Percentiles rank a stretch among this genome's conserved stretches.
phyloP scores from a whole-genome alignment of 2,797 vertebrate genomes.

The Pseudopleuronectes americanus region DNA sequence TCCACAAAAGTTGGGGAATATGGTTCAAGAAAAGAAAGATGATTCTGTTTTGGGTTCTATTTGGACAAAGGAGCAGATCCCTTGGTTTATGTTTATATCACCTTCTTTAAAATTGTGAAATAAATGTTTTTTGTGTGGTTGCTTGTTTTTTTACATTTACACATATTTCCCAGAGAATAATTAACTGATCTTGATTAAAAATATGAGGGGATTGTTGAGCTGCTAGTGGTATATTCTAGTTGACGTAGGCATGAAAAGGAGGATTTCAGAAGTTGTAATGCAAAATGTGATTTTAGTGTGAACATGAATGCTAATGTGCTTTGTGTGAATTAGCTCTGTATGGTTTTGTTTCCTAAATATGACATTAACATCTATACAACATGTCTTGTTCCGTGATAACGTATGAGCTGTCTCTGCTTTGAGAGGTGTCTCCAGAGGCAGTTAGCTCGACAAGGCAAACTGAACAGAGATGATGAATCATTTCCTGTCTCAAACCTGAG shows the following conservation, averaged over 20 bases:
- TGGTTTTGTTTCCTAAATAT: not conserved
- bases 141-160: too few species aligned
- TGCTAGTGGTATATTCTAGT: not conserved
- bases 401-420: conserved; percentile 30
- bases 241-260: conserved; percentile 5
- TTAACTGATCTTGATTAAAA: too few species aligned
- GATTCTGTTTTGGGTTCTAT: too few species aligned
- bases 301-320: not conserved
- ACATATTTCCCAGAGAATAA: too few species aligned
- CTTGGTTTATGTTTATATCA: too few species aligned
- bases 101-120: too few species aligned
- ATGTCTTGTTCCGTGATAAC: conserved; percentile 36
- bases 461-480: conserved; percentile 62
- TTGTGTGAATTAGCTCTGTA: not conserved
- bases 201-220: too few species aligned
- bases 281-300: conserved; percentile 3
- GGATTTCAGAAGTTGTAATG: not conserved
- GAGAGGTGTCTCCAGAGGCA: conserved; percentile 38
- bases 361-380: not conserved
- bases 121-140: too few species aligned
- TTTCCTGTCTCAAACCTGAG: conserved; percentile 61
- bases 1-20: too few species aligned
- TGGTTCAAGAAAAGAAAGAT: too few species aligned
- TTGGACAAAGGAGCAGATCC: too few species aligned
- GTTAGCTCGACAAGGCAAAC: conserved; percentile 6